Evolutionary conservation across 1,140 invertebrate species (phyloP).

Genomic region (Bombus huntii): DNA sequence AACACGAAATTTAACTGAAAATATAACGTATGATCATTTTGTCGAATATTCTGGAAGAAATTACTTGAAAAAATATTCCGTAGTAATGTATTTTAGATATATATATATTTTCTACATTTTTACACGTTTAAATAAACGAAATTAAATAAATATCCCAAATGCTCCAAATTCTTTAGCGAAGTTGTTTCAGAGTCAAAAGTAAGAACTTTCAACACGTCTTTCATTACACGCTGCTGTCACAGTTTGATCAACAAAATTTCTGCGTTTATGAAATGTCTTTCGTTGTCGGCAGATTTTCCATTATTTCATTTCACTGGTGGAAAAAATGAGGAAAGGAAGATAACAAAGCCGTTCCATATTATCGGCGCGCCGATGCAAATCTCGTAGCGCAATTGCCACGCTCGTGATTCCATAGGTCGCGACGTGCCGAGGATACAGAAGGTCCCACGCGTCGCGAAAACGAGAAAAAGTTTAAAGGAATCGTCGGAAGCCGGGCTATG

Average conservation of each 20-base stretch:
- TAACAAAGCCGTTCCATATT: conserved; percentile 19
- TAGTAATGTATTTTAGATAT: too few relatives aligned
- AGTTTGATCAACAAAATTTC: neutral
- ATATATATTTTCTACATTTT: too few relatives aligned
- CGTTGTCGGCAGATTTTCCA: neutral
- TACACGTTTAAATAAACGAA: too few relatives aligned
- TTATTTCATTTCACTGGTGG: neutral
- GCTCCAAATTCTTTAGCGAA: neutral
- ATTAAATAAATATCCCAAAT: too few relatives aligned
- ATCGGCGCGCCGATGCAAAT: conserved; percentile 45
- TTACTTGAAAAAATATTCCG: neutral
- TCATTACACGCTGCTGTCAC: too few relatives aligned
- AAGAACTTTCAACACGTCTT: neutral
- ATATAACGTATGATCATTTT: neutral
- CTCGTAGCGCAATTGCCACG: conserved; percentile 36
- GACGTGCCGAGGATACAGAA: conserved; percentile 45
- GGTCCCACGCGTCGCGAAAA: conserved; percentile 4
- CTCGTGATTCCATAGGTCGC: conserved; percentile 30
- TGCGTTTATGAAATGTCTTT: too few relatives aligned
- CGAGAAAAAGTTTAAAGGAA: conserved; percentile 54
- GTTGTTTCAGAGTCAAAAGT: too few relatives aligned
- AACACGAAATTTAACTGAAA: neutral
- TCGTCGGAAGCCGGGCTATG: conserved; percentile 31
- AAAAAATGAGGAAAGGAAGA: neutral
- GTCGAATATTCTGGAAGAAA: neutral